Percentiles rank a stretch among this genome's conserved stretches.
phyloP scores from a whole-genome alignment of 1,140 invertebrate species.

The Drosophila eugracilis region DNA sequence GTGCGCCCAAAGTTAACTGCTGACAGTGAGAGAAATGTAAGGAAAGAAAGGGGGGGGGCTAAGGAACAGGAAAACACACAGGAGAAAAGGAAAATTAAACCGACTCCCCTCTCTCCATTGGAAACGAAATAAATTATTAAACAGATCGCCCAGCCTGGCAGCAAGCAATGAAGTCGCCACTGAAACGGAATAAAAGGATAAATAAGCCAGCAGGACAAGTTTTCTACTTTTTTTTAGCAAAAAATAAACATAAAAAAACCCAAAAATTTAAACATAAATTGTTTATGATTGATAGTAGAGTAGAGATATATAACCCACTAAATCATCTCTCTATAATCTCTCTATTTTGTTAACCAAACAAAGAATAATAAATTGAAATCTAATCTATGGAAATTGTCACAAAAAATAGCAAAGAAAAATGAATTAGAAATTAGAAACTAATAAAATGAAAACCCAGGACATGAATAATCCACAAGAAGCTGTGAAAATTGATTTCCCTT shows the following conservation, averaged over 20 bases:
- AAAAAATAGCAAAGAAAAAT: constrained; percentile 1
- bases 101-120: no score
- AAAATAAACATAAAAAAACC: no score
- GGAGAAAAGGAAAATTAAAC: constrained; percentile 23
- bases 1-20: constrained; percentile 54
- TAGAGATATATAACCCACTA: no score
- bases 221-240: no score
- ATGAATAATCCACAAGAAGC: background rate
- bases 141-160: constrained; percentile 1
- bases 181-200: constrained; percentile 9
- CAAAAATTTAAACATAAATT: no score
- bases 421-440: constrained; percentile 23
- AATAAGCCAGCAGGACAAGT: no score
- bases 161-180: constrained; percentile 19
- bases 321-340: no score
- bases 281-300: no score
- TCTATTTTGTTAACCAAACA: no score
- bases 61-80: background rate
- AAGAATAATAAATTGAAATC: no score
- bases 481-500: background rate
- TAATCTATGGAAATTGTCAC: background rate
- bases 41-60: background rate
- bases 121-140: constrained; percentile 31
- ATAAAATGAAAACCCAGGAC: constrained; percentile 2
- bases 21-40: constrained; percentile 19